A percentile compares a stretch with the other conserved stretches of the same genome.
Conservation (phyloP, 2,888 invertebrate species). For the Metacarcinus magister region DNA sequence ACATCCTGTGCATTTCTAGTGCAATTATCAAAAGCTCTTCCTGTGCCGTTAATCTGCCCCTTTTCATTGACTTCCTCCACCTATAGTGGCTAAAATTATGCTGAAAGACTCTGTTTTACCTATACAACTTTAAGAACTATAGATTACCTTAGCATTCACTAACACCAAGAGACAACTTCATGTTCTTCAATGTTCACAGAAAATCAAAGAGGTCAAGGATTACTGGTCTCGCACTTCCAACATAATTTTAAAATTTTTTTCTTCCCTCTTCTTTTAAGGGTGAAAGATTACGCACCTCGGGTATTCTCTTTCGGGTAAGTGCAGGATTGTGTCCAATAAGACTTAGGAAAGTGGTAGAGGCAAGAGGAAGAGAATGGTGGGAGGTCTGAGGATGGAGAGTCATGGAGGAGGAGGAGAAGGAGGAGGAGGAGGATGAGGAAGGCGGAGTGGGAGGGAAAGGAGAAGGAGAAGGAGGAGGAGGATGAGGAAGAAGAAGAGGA, state of each 20-base stretch:
- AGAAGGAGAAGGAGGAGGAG: no score
- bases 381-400: background rate
- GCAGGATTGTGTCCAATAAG: conserved; percentile 26
- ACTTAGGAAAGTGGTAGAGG: background rate
- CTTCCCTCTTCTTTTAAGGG: background rate
- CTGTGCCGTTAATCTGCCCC: background rate
- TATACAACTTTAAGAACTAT: no score
- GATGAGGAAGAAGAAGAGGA: background rate
- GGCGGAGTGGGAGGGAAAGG: no score
- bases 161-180: no score
- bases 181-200: background rate
- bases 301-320: background rate
- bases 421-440: no score
- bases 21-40: background rate
- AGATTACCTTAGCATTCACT: no score
- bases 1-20: background rate
- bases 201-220: background rate
- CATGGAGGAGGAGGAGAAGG: background rate
- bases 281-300: conserved; percentile 26
- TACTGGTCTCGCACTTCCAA: background rate
- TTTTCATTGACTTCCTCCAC: no score
- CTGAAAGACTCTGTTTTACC: no score
- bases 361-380: background rate
- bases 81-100: no score
- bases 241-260: background rate